Evolutionary conservation across 2,888 invertebrate species (phyloP), one percentile per base, ranked within the genome.

Genomic region (Thera britannica): DNA sequence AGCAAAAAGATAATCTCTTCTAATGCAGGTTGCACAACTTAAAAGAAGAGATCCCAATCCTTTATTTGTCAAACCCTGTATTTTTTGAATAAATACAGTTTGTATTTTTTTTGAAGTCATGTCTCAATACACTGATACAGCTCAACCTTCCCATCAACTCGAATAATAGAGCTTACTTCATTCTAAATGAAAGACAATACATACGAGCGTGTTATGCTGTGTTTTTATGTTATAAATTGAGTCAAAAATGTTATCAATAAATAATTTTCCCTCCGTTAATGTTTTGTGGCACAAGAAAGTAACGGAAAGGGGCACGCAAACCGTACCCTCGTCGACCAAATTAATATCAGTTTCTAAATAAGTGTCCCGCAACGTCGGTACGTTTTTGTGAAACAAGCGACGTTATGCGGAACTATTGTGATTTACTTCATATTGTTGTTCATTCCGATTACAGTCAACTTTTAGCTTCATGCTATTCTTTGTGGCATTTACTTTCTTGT

Each of bases 331-430:
- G 85, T 83, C 81, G 81, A 79, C 81, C 77, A 89, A 90, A 91
- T 90, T 89, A 90, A 91, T 91, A 91, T 89, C 86, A 85, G 89
- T 90, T 85, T 85, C 85, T 81, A 89, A 90, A 90, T 89, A 89
- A 89, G 86, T 87, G 83, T 87, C 83, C 83, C 85, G 80, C 86
- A 83, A 83, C 84, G 82, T 69, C 54, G 67, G 67, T 72, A 80
- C 77, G 82, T 84, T 86, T 85, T 85, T 85, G 84, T 83, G 78
- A 80, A 75, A 75, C 72, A 73, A 74, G 73, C 70, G 59, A 73
- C 67, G 68, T 70, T 77, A 78, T 74, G 75, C 72, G 71, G 68
- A 75, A 73, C 73, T 70, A 71, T 65, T 60, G 49, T 62, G 66
- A 71, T 72, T 68, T 67, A 74, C 63, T 68, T 68, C 62, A 55